Evolutionary conservation across 2,888 invertebrate species (phyloP).

Genomic region (Teinopalpus imperialis): DNA sequence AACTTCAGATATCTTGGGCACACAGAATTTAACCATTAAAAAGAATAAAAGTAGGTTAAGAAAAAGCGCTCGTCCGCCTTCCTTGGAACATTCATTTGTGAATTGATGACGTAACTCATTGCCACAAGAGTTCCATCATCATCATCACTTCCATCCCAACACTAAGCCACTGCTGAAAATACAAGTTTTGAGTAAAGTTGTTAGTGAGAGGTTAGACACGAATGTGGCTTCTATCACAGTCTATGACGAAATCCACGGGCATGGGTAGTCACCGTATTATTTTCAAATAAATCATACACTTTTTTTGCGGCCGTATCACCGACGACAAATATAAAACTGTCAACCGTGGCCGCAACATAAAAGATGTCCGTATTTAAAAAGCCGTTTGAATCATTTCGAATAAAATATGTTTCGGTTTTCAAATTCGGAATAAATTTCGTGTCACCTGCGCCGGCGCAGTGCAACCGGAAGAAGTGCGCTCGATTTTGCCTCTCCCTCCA

Average conservation of each 20-base stretch:
- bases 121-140: too few relatives aligned
- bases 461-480: slow-evolving; percentile 68
- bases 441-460: slow-evolving; percentile 74
- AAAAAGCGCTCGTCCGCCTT: too few relatives aligned
- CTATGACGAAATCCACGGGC: slow-evolving; percentile 41
- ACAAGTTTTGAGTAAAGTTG: too few relatives aligned
- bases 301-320: slow-evolving; percentile 60
- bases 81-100: too few relatives aligned
- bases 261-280: slow-evolving; percentile 59
- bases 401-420: slow-evolving; percentile 79
- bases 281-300: slow-evolving; percentile 72
- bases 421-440: slow-evolving; percentile 81
- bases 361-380: slow-evolving; percentile 79
- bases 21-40: too few relatives aligned
- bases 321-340: slow-evolving; percentile 80
- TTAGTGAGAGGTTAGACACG: too few relatives aligned
- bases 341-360: slow-evolving; percentile 71
- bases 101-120: too few relatives aligned
- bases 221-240: slow-evolving; percentile 21
- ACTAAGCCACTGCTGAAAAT: too few relatives aligned
- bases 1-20: too few relatives aligned
- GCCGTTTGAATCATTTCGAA: slow-evolving; percentile 77
- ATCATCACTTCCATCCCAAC: too few relatives aligned
- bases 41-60: too few relatives aligned
- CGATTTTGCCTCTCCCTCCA: slow-evolving; percentile 39